phyloP scores from a whole-genome alignment of 2,113 vertebrate species.

The Choloepus hoffmanni region DNA sequence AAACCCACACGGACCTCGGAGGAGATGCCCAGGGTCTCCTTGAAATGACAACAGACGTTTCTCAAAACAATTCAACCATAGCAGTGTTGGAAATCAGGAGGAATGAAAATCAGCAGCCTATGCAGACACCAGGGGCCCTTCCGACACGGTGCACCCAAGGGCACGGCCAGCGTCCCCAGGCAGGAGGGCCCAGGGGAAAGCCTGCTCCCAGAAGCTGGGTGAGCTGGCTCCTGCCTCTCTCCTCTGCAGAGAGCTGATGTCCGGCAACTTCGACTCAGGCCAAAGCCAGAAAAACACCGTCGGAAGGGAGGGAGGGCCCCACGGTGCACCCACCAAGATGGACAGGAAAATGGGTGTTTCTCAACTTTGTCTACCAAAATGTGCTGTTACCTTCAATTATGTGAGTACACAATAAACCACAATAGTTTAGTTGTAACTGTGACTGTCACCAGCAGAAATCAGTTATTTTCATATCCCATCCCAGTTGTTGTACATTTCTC shows the following conservation, averaged over 20 bases:
- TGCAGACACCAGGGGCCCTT: background rate
- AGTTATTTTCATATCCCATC: background rate
- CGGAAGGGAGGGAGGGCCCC: background rate
- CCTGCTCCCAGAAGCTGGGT: accelerated
- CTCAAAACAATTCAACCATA: accelerated
- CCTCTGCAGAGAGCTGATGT: background rate
- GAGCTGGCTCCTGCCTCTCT: accelerated
- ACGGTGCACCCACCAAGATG: too few species aligned
- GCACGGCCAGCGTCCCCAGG: accelerated
- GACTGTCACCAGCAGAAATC: background rate
- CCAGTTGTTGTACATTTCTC: accelerated
- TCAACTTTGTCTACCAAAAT: background rate
- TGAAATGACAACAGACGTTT: background rate
- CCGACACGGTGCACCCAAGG: accelerated
- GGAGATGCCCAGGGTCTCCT: background rate
- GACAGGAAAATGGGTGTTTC: accelerated
- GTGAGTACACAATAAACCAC: background rate
- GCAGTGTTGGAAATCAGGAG: accelerated
- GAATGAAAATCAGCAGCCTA: accelerated
- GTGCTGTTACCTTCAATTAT: background rate
- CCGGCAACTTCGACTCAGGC: background rate
- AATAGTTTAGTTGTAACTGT: too few species aligned
- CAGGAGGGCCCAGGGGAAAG: accelerated
- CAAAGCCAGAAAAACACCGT: background rate
- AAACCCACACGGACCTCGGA: background rate